These are phyloP conservation scores for Sebastes flavidus DNA, from an alignment of 2,797 vertebrate species.

Conservation along the genomic window DNA sequence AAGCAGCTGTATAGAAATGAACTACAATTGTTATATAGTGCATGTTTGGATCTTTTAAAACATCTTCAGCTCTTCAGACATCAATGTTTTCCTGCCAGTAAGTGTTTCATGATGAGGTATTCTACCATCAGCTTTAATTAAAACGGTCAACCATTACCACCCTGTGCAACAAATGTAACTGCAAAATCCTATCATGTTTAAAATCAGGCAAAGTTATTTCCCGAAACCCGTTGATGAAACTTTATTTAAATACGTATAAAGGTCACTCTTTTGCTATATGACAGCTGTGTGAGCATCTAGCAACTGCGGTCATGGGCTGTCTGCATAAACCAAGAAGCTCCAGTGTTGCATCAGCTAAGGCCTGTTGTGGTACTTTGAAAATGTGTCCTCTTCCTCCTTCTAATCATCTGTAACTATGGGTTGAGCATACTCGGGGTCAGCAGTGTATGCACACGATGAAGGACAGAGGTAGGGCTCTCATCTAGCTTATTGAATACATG, in stretches of 20 bases:
- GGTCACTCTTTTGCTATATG: background rate
- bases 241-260: background rate
- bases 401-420: background rate
- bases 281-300: background rate
- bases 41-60: background rate
- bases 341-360: slow-evolving; percentile 43
- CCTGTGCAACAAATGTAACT: background rate
- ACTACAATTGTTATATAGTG: background rate
- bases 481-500: slow-evolving; percentile 2
- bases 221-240: background rate
- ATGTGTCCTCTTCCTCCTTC: slow-evolving; percentile 1
- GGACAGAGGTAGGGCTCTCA: background rate
- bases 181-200: background rate
- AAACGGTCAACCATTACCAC: background rate
- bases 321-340: slow-evolving; percentile 24
- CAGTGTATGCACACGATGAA: background rate
- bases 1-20: background rate
- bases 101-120: background rate
- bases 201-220: background rate
- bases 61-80: background rate
- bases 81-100: background rate
- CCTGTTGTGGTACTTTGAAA: slow-evolving; percentile 11
- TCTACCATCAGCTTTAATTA: background rate
- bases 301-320: background rate
- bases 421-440: background rate